phyloP scores from a whole-genome alignment of 1,140 invertebrate genomes.

The Rhynchophorus ferrugineus region DNA sequence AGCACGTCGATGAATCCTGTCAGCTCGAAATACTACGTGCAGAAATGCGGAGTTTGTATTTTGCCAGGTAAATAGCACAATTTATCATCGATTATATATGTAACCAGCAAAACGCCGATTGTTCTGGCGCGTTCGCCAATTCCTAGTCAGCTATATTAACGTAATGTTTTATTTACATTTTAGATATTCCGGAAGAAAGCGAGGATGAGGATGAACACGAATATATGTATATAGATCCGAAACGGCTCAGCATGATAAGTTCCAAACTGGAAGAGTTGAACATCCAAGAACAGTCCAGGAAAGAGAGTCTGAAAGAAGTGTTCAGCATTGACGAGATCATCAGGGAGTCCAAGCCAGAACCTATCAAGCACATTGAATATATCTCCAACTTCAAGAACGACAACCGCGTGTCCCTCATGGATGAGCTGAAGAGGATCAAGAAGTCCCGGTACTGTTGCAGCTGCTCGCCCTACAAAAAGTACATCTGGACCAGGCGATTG shows the following conservation, averaged over 20 bases:
- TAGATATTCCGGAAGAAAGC: conserved; percentile 30
- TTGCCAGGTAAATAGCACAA: conserved; percentile 14
- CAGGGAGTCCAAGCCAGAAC: conserved; percentile 9
- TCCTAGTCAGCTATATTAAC: background rate
- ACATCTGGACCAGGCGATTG: conserved; percentile 23
- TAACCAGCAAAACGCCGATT: no score
- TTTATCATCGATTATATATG: no score
- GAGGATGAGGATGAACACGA: conserved; percentile 22
- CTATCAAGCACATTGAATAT: conserved; percentile 20
- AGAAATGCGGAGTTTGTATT: conserved; percentile 26
- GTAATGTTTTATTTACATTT: background rate
- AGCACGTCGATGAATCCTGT: conserved; percentile 8
- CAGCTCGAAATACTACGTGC: conserved; percentile 23
- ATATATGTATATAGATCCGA: conserved; percentile 24
- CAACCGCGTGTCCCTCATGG: conserved; percentile 9
- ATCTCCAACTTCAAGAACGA: conserved; percentile 18
- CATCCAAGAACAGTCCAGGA: conserved; percentile 10
- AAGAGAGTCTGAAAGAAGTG: conserved; percentile 9
- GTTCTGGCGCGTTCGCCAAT: background rate
- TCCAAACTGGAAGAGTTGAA: conserved; percentile 27
- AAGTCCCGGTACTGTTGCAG: conserved; percentile 5
- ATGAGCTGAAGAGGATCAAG: conserved; percentile 18
- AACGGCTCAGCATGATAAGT: conserved; percentile 29
- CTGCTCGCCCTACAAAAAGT: conserved; percentile 25
- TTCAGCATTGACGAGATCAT: conserved; percentile 15